These are phyloP conservation scores for Polietes domitor DNA, from an alignment of 2,888 invertebrate genomes.

Conservation along the genomic window DNA sequence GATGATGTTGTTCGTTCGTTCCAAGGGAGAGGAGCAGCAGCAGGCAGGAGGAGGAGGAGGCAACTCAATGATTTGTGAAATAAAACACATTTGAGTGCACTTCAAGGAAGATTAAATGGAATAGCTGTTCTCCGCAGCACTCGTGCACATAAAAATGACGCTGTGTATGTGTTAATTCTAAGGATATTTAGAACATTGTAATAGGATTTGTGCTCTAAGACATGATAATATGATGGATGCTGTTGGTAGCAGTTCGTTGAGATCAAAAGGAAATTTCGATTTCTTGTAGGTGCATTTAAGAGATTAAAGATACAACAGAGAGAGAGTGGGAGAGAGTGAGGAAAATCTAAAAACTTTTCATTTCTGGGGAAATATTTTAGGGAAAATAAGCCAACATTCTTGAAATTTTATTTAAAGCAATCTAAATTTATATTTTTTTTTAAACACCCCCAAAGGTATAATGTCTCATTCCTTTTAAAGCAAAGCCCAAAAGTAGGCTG, in stretches of 20 bases:
- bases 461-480: no score
- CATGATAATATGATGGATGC: constrained; percentile 18
- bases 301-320: neutral
- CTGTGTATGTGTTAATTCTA: constrained; percentile 14
- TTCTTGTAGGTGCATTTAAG: neutral
- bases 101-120: constrained; percentile 38
- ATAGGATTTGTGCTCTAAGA: neutral
- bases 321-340: no score
- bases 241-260: neutral
- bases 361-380: neutral
- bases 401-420: no score
- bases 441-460: no score
- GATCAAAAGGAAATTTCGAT: constrained; percentile 2
- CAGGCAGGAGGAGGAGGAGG: neutral
- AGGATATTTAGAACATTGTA: constrained; percentile 29
- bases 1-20: neutral
- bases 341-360: no score
- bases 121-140: neutral
- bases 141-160: neutral
- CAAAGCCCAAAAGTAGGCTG: no score
- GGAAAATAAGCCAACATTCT: neutral
- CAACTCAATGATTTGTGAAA: constrained; percentile 36
- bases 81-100: constrained; percentile 38
- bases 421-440: no score
- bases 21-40: neutral